Evolutionary conservation across 2,113 vertebrate species (phyloP).

Genomic region (Oncorhynchus masou): DNA sequence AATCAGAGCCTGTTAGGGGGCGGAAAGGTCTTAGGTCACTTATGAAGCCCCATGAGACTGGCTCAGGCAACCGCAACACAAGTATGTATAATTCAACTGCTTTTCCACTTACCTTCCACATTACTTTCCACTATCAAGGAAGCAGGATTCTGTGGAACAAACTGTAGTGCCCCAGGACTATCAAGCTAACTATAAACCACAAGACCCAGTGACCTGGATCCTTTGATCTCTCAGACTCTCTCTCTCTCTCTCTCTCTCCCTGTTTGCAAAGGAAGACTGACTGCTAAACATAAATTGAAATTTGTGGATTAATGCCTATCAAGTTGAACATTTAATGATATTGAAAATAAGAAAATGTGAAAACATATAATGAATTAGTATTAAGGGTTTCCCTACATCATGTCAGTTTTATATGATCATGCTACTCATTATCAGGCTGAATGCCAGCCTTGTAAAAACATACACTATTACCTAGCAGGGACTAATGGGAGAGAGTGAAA

Average conservation of each 20-base stretch:
- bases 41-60: neutral
- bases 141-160: slow-evolving; percentile 1
- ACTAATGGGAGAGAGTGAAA: too few relatives aligned
- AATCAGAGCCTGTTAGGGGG: slow-evolving; percentile 25
- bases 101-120: slow-evolving; percentile 12
- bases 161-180: neutral
- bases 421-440: too few relatives aligned
- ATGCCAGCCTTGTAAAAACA: too few relatives aligned
- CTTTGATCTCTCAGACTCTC: neutral
- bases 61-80: neutral
- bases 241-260: neutral
- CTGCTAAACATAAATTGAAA: too few relatives aligned
- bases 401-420: too few relatives aligned
- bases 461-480: too few relatives aligned
- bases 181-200: neutral
- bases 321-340: too few relatives aligned
- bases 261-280: neutral
- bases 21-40: slow-evolving; percentile 8
- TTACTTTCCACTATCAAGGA: slow-evolving; percentile 19
- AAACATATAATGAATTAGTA: too few relatives aligned
- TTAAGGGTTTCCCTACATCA: too few relatives aligned
- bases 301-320: too few relatives aligned
- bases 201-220: neutral
- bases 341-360: too few relatives aligned
- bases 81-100: slow-evolving; percentile 21